These are phyloP conservation scores for Alligator mississippiensis DNA, from an alignment of 2,113 vertebrate species.

Conservation along the genomic window DNA sequence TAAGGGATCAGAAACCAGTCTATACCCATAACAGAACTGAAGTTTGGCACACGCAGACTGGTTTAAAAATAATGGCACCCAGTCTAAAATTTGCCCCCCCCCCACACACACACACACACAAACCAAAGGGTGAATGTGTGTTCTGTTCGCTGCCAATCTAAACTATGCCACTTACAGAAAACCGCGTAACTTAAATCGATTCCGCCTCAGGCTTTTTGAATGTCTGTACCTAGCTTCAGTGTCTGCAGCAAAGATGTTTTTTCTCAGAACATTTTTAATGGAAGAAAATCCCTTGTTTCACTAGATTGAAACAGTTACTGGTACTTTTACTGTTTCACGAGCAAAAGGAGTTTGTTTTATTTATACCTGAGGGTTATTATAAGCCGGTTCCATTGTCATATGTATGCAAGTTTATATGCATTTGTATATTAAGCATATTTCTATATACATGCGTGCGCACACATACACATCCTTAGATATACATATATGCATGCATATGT, in stretches of 20 bases:
- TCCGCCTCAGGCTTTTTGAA: too few species aligned
- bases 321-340: not conserved
- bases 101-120: too few species aligned
- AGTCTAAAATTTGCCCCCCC: too few species aligned
- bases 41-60: too few species aligned
- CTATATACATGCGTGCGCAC: rapidly evolving
- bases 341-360: slow-evolving; percentile 11
- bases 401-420: not conserved
- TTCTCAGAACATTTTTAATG: not conserved
- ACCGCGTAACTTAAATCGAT: not conserved
- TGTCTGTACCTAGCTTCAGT: not conserved
- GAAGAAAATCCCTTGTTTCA: not conserved
- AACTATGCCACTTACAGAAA: not conserved
- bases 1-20: too few species aligned
- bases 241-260: not conserved
- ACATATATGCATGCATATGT: not conserved
- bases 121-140: too few species aligned
- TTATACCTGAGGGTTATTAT: not conserved
- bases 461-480: not conserved
- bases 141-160: too few species aligned
- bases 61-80: too few species aligned
- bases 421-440: not conserved
- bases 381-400: not conserved
- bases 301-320: not conserved
- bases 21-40: too few species aligned